Conservation (phyloP, 2,797 vertebrate genomes). For the Sebastes baramenuke region DNA sequence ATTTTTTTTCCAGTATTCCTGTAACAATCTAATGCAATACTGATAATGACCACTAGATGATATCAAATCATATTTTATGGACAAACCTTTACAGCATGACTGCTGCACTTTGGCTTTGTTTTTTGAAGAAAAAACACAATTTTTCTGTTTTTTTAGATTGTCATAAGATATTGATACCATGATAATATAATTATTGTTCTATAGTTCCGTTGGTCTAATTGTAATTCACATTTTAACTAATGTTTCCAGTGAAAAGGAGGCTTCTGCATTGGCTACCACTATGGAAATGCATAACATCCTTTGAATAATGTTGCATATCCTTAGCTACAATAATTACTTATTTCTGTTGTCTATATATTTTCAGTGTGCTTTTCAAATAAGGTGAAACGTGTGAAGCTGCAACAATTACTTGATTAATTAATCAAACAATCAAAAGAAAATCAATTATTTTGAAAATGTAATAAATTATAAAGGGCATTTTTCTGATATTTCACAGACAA, state of each 20-base stretch:
- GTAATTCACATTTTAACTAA: neutral
- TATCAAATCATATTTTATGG: constrained; percentile 27
- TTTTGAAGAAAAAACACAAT: too few relatives aligned
- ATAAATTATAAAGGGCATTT: neutral
- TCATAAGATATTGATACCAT: neutral
- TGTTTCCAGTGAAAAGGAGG: neutral
- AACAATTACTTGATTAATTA: too few relatives aligned
- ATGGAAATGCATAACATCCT: neutral
- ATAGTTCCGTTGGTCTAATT: neutral
- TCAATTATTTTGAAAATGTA: neutral
- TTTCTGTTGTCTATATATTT: neutral
- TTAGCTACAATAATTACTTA: neutral
- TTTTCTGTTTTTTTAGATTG: neutral
- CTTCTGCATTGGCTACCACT: neutral
- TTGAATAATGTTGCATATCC: neutral
- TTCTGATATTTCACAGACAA: neutral
- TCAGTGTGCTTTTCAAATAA: neutral
- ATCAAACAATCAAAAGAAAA: neutral
- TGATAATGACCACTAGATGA: constrained; percentile 60
- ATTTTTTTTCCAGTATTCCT: neutral
- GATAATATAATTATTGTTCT: neutral
- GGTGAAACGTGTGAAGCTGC: neutral
- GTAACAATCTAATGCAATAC: constrained; percentile 2
- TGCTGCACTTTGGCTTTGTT: neutral
- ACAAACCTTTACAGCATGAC: neutral